Evolutionary conservation across 2,888 invertebrate genomes (phyloP), one percentile per base, ranked within the genome.

Genomic region (Timema podura): DNA sequence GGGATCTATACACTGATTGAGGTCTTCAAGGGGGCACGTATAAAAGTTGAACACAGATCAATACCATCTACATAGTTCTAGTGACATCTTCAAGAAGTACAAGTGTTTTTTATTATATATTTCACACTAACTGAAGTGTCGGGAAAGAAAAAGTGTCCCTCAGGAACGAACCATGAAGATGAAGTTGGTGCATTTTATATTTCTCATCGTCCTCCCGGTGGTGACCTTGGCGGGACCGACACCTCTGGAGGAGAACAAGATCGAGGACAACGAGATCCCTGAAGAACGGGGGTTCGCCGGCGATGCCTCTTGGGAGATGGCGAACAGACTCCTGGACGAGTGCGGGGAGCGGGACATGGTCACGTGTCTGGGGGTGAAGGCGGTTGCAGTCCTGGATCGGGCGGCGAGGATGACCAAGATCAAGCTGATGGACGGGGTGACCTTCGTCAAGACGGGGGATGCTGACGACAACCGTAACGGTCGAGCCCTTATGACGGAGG

Each of bases 311-410:
- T 74, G 74, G 74, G 65, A 54, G 44, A 30, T 73, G 49, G 65
- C 73, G 67, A 48, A 66, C n/a, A 72, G 66, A 51, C 64, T 73
- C 5, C 49, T 75, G 10, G 72, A 70, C 5, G 73, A 72, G 9
- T 75, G 75, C 64, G 68, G 69, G 0, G 68, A 72, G 5, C 65
- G 71, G 45, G 75, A 74, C n/a, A 45, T 74, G 57, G 66, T 72
- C 30, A 83, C 84, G 71, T 88, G 88, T 79, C 78, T 87, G 70
- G 85, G 87, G 57, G 83, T 87, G 66, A 87, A 86, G 79, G 83
- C 86, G 49, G 82, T 85, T 73, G 83, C 83, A 65, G 82, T 83
- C 65, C 75, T 89, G 69, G 83, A 86, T 75, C 83, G 85, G 69
- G 86, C 86, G 0, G 82, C 86, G 64, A 83, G 85, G 73, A 84